phyloP scores from a whole-genome alignment of 53 echinoderm and acorn worm genomes.

The Echinarachnius parma region DNA sequence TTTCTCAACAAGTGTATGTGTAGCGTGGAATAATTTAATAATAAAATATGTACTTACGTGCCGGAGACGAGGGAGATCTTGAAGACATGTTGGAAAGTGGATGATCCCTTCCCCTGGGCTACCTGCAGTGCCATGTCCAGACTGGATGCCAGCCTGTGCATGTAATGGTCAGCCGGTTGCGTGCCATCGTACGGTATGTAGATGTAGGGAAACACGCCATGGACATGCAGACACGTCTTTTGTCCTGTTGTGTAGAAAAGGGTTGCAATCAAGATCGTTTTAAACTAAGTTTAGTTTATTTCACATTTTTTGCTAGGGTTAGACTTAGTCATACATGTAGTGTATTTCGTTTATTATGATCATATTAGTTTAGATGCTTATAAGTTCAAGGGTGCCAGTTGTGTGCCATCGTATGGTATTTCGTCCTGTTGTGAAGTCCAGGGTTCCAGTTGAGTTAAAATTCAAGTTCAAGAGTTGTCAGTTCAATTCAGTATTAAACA shows the following conservation, averaged over 20 bases:
- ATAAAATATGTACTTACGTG: slow-evolving; percentile 72
- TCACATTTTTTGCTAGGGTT: no score
- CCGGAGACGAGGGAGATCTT: slow-evolving; percentile 81
- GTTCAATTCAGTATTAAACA: no score
- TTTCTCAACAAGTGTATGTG: not conserved
- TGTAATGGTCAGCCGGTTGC: slow-evolving; percentile 62
- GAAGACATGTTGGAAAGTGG: slow-evolving; percentile 79
- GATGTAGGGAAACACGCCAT: slow-evolving; percentile 97
- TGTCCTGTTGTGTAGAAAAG: slow-evolving; percentile 84
- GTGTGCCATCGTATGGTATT: no score
- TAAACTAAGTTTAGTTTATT: no score
- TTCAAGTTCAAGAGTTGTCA: no score
- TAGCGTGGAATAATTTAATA: not conserved
- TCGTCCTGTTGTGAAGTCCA: no score
- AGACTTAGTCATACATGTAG: no score
- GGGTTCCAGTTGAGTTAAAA: no score
- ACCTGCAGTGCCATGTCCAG: slow-evolving; percentile 88
- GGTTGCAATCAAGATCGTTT: no score
- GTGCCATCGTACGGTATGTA: slow-evolving; percentile 81
- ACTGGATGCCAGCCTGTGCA: slow-evolving; percentile 80
- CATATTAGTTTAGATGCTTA: no score
- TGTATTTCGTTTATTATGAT: no score
- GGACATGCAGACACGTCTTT: slow-evolving; percentile 93
- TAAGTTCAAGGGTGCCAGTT: no score
- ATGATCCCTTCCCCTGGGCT: slow-evolving; percentile 68